Percentiles rank a stretch among this genome's conserved stretches.
Evolutionary conservation across 2,888 invertebrate species (phyloP).

Genomic region (Tuberolachnus salignus): DNA sequence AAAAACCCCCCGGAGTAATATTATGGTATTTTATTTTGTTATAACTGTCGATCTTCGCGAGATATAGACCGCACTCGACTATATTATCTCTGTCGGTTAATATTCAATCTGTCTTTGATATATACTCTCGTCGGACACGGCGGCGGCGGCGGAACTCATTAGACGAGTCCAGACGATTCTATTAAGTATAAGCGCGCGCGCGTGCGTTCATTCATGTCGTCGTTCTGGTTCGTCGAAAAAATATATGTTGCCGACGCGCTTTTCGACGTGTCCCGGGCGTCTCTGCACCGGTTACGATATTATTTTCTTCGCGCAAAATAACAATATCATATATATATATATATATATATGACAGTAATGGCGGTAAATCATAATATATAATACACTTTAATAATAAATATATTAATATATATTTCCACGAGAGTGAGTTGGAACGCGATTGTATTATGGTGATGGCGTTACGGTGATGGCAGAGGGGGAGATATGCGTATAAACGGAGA

Average conservation of each 20-base stretch:
- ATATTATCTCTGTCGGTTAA: slow-evolving; percentile 31
- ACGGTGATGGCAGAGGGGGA: too few species aligned
- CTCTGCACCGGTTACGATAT: neutral
- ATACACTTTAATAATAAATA: neutral
- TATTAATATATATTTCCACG: slow-evolving; percentile 14
- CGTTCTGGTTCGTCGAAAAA: neutral
- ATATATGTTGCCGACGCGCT: slow-evolving; percentile 26
- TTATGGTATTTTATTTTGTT: slow-evolving; percentile 39
- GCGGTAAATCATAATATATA: slow-evolving; percentile 48
- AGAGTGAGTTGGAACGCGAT: slow-evolving; percentile 21
- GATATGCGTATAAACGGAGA: neutral
- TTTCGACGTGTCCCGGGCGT: slow-evolving; percentile 20
- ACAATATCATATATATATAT: neutral
- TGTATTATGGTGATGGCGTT: too few species aligned
- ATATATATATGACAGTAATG: slow-evolving; percentile 27
- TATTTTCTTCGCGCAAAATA: neutral
- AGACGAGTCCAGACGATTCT: slow-evolving; percentile 53
- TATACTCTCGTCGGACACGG: slow-evolving; percentile 6
- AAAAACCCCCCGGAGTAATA: neutral
- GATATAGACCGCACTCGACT: slow-evolving; percentile 26
- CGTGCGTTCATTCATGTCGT: slow-evolving; percentile 36
- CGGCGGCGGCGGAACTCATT: slow-evolving; percentile 27
- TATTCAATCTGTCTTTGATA: slow-evolving; percentile 28
- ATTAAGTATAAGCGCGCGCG: neutral
- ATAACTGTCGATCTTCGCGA: slow-evolving; percentile 32